Evolutionary conservation across 2,113 vertebrate genomes (phyloP).

Genomic region (Coptodon bakossiorum): DNA sequence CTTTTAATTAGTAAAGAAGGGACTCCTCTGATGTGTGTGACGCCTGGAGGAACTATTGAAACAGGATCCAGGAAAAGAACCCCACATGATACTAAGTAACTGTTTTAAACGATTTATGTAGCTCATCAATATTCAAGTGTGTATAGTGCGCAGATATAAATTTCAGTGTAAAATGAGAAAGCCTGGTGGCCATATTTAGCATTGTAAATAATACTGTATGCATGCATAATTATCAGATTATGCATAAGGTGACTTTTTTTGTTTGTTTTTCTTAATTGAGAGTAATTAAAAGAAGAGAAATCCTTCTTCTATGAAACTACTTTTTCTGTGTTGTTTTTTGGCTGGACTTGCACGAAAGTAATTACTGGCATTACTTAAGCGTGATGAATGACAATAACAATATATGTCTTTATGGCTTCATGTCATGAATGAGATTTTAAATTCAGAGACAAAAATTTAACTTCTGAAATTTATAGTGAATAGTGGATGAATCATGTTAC

Average conservation of each 20-base stretch:
- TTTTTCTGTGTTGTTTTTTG: neutral
- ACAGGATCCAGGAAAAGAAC: slow-evolving; percentile 32
- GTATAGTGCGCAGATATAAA: slow-evolving; percentile 40
- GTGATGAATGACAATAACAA: neutral
- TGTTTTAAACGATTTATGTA: slow-evolving; percentile 44
- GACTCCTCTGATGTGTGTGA: slow-evolving; percentile 44
- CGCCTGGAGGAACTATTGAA: slow-evolving; percentile 49
- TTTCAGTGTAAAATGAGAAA: slow-evolving; percentile 26
- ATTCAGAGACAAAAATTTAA: neutral
- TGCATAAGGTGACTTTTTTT: neutral
- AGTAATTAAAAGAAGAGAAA: neutral
- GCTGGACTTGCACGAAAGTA: neutral
- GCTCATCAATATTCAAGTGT: slow-evolving; percentile 54
- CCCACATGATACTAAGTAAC: slow-evolving; percentile 16
- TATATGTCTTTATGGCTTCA: neutral
- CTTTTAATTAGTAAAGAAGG: slow-evolving; percentile 59
- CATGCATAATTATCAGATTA: slow-evolving; percentile 28
- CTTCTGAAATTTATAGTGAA: neutral
- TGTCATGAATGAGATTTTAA: neutral
- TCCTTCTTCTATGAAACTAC: neutral
- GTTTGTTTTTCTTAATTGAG: neutral
- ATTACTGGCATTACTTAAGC: neutral
- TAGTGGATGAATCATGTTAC: neutral
- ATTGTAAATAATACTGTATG: slow-evolving; percentile 41
- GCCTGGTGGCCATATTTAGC: slow-evolving; percentile 59